Conservation (phyloP, 64 coral and sea anemone species). For the Montipora cactus region DNA sequence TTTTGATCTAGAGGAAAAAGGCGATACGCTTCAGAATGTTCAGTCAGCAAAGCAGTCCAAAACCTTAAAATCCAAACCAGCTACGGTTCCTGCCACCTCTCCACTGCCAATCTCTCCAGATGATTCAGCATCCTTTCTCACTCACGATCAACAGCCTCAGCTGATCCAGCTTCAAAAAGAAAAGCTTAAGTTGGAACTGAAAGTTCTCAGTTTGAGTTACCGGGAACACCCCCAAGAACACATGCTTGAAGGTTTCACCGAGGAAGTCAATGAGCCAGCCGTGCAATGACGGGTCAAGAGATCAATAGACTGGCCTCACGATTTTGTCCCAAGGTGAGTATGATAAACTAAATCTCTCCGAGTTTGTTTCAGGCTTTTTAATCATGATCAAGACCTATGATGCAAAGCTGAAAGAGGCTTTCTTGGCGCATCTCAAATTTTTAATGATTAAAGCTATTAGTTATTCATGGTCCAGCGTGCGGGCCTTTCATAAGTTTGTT, state of each 20-base stretch:
- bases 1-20: neutral
- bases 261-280: neutral
- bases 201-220: neutral
- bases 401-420: neutral
- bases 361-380: conserved; percentile 1
- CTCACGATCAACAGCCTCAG: neutral
- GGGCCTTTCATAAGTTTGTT: conserved; percentile 6
- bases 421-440: neutral
- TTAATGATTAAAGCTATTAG: conserved; percentile 6
- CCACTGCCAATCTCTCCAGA: neutral
- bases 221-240: neutral
- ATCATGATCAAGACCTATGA: conserved; percentile 5
- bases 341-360: conserved; percentile 4
- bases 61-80: neutral
- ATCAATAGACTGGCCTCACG: neutral
- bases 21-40: too few species aligned
- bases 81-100: neutral
- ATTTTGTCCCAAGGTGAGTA: conserved; percentile 21
- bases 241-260: neutral
- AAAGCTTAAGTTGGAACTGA: neutral
- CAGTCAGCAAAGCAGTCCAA: neutral
- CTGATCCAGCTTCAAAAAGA: conserved; percentile 2
- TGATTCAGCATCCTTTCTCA: neutral
- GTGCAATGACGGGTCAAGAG: neutral
- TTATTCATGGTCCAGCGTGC: conserved; percentile 2